Conservation (phyloP, 2,113 vertebrate genomes). For the Calidris pugnax region DNA sequence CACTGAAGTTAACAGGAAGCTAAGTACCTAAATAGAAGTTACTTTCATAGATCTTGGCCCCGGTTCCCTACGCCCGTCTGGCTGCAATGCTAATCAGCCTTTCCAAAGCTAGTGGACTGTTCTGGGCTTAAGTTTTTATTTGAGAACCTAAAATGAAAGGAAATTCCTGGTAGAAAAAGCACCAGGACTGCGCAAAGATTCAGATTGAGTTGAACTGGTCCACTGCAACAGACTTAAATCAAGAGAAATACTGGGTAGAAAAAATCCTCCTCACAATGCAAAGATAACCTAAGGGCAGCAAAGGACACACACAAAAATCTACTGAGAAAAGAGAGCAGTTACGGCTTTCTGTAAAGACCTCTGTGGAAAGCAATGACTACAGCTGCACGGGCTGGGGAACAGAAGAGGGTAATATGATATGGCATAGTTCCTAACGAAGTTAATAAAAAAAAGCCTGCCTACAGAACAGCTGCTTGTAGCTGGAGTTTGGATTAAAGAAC, state of each 20-base stretch:
- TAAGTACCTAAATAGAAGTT: slow-evolving; percentile 22
- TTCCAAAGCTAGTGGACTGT: neutral
- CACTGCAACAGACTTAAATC: neutral
- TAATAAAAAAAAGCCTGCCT: slow-evolving; percentile 69
- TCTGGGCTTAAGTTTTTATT: neutral
- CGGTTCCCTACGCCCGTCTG: neutral
- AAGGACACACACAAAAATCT: slow-evolving; percentile 3
- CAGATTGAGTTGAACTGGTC: neutral
- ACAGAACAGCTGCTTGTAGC: slow-evolving; percentile 78
- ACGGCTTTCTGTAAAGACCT: slow-evolving; percentile 31
- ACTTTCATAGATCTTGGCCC: neutral
- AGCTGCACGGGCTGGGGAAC: slow-evolving; percentile 52
- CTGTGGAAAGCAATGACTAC: slow-evolving; percentile 69
- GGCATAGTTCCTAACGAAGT: slow-evolving; percentile 67
- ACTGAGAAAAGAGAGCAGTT: slow-evolving; percentile 5
- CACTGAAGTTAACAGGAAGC: slow-evolving; percentile 9
- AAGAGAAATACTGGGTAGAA: neutral
- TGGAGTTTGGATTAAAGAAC: slow-evolving; percentile 65
- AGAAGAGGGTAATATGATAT: slow-evolving; percentile 73
- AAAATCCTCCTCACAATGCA: neutral
- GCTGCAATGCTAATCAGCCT: neutral
- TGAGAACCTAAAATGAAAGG: neutral
- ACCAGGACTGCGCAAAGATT: neutral
- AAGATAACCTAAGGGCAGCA: slow-evolving; percentile 24
- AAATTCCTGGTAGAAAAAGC: neutral